Conservation (phyloP, 1,140 invertebrate genomes). For the Calliopsis andreniformis region DNA sequence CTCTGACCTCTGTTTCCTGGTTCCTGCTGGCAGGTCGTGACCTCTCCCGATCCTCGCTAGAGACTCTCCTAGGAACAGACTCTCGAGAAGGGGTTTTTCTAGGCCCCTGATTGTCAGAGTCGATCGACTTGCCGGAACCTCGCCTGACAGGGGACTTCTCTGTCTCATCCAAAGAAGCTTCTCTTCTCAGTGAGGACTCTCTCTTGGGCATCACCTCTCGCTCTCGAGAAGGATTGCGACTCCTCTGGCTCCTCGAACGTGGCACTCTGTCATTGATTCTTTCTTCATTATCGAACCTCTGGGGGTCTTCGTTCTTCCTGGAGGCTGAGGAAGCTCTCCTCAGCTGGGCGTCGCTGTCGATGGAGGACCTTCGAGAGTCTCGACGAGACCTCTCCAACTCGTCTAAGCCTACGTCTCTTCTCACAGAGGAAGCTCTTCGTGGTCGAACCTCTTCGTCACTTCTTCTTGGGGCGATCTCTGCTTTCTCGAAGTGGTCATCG, state of each 20-base stretch:
- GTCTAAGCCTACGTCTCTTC: conserved; percentile 37
- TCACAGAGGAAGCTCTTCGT: conserved; percentile 39
- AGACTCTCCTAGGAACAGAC: neutral
- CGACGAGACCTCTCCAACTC: conserved; percentile 47
- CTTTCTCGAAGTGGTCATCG: conserved; percentile 72
- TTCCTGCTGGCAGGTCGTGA: neutral
- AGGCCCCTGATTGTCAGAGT: conserved; percentile 32
- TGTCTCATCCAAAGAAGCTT: conserved; percentile 21
- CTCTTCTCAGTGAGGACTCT: conserved; percentile 42
- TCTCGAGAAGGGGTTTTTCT: conserved; percentile 44
- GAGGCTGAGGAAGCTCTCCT: conserved; percentile 7
- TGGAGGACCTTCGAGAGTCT: conserved; percentile 53
- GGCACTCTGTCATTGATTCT: neutral
- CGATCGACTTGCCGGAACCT: conserved; percentile 46
- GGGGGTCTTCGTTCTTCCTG: conserved; percentile 11
- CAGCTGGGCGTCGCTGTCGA: conserved; percentile 49
- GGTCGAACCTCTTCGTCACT: conserved; percentile 29
- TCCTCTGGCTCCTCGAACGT: conserved; percentile 1
- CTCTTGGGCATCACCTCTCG: conserved; percentile 19
- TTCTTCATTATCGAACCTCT: neutral
- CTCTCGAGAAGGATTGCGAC: conserved; percentile 31
- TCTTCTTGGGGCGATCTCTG: conserved; percentile 54
- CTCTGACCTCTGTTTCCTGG: neutral
- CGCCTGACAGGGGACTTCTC: conserved; percentile 43
- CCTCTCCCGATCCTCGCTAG: neutral